These are phyloP conservation scores for Coenonympha glycerion DNA, from an alignment of 2,888 invertebrate genomes.

Conservation along the genomic window DNA sequence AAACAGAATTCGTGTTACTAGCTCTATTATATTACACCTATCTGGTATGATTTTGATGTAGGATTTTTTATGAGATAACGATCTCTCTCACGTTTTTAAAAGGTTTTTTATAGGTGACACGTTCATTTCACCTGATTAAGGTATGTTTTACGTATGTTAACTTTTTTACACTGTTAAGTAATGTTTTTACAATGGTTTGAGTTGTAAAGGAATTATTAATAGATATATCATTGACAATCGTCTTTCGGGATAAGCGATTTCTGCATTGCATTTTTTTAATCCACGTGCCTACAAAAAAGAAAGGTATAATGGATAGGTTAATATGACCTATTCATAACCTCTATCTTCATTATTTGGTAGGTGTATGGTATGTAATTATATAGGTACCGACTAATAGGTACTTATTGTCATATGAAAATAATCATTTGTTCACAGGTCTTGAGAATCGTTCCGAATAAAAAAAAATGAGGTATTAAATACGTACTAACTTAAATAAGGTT, in stretches of 20 bases:
- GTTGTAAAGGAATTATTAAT: not conserved
- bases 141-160: constrained; percentile 58
- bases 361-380: too few species aligned
- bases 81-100: constrained; percentile 72
- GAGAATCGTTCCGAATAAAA: not conserved
- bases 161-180: constrained; percentile 27
- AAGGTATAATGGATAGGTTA: too few species aligned
- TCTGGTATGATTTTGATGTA: constrained; percentile 29
- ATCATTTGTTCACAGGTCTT: too few species aligned
- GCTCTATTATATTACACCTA: constrained; percentile 44
- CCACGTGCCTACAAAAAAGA: too few species aligned
- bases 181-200: not conserved
- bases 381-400: too few species aligned
- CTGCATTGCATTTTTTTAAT: too few species aligned
- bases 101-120: constrained; percentile 46
- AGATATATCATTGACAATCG: not conserved
- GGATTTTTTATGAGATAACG: constrained; percentile 53
- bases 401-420: too few species aligned
- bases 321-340: too few species aligned
- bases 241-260: too few species aligned
- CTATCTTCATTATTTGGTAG: too few species aligned
- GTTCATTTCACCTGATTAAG: constrained; percentile 60
- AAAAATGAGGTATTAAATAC: too few species aligned
- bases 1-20: constrained; percentile 35
- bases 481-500: too few species aligned